These are phyloP conservation scores for Pseudochirops corinnae DNA, from an alignment of 2,797 vertebrate species.

Conservation along the genomic window DNA sequence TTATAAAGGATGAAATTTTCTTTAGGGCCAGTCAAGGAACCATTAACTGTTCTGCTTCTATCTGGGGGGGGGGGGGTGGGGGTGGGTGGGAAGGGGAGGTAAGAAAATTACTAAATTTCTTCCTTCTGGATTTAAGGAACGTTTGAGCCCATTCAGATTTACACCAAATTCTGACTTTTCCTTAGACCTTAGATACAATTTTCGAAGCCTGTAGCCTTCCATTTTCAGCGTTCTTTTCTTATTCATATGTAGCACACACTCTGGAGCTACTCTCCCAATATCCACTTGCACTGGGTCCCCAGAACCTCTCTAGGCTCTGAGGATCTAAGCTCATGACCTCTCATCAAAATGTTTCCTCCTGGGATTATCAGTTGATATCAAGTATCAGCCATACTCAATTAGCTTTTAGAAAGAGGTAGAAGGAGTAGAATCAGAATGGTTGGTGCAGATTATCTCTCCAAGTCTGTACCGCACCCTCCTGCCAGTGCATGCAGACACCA, in stretches of 20 bases:
- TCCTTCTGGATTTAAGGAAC: not conserved
- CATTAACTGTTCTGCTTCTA: not conserved
- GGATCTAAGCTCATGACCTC: not conserved
- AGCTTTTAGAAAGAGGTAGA: not conserved
- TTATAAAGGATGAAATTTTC: not conserved
- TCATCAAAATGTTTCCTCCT: not conserved
- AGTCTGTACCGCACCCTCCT: not conserved
- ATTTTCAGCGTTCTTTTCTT: not conserved
- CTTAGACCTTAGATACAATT: not conserved
- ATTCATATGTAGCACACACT: not conserved
- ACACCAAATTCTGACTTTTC: not conserved
- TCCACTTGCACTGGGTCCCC: not conserved
- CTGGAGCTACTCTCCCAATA: not conserved
- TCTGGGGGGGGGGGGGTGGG: too few species aligned
- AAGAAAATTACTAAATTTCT: not conserved
- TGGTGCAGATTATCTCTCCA: not conserved
- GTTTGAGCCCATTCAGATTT: not conserved
- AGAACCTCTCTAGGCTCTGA: not conserved
- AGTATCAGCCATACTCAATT: not conserved
- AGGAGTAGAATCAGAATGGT: not conserved
- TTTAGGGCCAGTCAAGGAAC: not conserved
- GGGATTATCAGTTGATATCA: not conserved
- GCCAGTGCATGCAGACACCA: not conserved
- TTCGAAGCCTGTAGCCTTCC: not conserved
- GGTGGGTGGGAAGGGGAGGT: accelerated